These are phyloP conservation scores for Origma solitaria DNA, from an alignment of 2,113 vertebrate species.

Conservation along the genomic window DNA sequence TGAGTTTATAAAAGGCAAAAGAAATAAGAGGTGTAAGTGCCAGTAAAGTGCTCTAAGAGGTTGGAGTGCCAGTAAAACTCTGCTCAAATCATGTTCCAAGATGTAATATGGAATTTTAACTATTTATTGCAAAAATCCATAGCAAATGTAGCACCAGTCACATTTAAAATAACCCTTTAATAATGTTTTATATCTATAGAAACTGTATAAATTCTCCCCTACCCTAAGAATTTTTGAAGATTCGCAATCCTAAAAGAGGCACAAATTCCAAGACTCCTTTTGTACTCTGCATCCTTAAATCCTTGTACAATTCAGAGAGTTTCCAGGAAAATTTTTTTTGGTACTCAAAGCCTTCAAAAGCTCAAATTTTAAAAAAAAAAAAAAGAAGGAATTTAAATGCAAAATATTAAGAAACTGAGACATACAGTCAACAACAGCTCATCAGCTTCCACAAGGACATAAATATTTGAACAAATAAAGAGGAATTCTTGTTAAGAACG, in stretches of 20 bases:
- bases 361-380: not conserved
- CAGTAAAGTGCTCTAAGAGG: not conserved
- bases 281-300: not conserved
- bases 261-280: not conserved
- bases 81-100: not conserved
- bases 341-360: not conserved
- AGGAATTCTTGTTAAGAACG: not conserved
- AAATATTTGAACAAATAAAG: conserved; percentile 14
- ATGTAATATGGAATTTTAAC: not conserved
- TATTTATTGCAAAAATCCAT: not conserved
- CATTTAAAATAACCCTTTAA: not conserved
- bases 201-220: no score
- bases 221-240: not conserved
- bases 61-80: not conserved
- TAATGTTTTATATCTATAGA: no score
- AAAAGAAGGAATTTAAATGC: not conserved
- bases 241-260: not conserved
- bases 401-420: not conserved
- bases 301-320: not conserved
- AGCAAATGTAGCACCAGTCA: not conserved
- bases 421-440: not conserved
- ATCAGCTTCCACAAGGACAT: not conserved
- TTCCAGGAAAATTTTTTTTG: not conserved
- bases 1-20: not conserved
- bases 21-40: not conserved